Conservation (phyloP, 2,888 invertebrate genomes). For the Minunthozetes semirufus region DNA sequence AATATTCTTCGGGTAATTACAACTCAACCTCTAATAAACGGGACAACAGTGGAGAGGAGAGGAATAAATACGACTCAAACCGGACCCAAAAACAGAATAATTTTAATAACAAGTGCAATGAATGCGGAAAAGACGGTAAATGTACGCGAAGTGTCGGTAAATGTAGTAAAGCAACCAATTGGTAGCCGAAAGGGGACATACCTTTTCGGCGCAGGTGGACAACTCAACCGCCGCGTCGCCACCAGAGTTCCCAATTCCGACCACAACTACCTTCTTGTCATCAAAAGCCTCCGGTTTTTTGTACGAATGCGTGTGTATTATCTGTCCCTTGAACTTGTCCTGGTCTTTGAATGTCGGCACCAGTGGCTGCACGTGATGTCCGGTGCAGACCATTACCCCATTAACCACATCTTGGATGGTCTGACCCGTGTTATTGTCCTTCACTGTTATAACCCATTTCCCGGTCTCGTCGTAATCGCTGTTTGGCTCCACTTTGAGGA, state of each 20-base stretch:
- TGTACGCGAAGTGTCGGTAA: neutral
- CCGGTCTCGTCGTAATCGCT: conserved; percentile 31
- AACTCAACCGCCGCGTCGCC: conserved; percentile 49
- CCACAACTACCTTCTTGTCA: conserved; percentile 49
- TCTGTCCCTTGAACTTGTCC: conserved; percentile 45
- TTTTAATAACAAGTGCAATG: neutral
- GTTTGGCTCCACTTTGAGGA: neutral
- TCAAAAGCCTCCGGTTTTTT: conserved; percentile 42
- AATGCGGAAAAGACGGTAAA: neutral
- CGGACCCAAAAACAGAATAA: too few relatives aligned
- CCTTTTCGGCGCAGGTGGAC: too few relatives aligned
- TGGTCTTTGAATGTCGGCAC: conserved; percentile 49
- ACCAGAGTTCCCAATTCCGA: conserved; percentile 53
- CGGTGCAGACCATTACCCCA: conserved; percentile 52
- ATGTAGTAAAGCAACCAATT: neutral
- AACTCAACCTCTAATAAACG: neutral
- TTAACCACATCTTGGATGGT: conserved; percentile 47
- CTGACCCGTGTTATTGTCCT: neutral
- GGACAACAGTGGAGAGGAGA: neutral
- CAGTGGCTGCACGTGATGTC: conserved; percentile 51
- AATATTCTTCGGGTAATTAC: neutral
- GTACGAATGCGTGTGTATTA: conserved; percentile 44
- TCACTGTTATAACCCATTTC: neutral
- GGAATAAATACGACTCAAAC: neutral
- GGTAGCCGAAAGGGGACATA: conserved; percentile 44